A percentile compares a stretch with the other conserved stretches of the same genome.
Conservation (phyloP, 2,113 vertebrate genomes). For the Sakesphorus luctuosus region DNA sequence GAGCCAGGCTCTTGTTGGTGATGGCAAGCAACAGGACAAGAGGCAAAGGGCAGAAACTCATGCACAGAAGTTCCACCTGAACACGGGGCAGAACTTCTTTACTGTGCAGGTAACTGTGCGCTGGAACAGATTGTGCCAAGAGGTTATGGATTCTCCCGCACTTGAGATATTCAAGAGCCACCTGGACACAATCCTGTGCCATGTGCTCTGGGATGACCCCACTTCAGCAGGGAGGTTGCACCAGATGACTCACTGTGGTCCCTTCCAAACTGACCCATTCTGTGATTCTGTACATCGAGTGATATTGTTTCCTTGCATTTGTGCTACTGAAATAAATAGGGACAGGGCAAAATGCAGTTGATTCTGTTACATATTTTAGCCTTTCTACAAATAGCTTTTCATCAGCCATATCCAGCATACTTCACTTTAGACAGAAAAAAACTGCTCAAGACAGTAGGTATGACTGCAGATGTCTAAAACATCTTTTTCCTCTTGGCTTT, state of each 20-base stretch:
- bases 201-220: neutral
- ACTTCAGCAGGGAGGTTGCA: neutral
- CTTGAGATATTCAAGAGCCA: too few species aligned
- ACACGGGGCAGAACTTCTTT: neutral
- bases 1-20: neutral
- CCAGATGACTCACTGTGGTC: neutral
- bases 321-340: conserved; percentile 2
- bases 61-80: neutral
- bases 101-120: neutral
- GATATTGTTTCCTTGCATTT: conserved; percentile 24
- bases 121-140: neutral
- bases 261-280: neutral
- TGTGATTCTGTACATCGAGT: neutral
- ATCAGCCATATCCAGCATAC: neutral
- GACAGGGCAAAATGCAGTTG: neutral
- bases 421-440: neutral
- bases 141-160: neutral
- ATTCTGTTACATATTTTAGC: neutral
- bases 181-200: neutral
- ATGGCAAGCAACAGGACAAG: neutral
- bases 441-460: neutral
- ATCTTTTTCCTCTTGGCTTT: neutral
- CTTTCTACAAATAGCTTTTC: neutral
- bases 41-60: neutral
- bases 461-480: neutral